Base-by-base conservation (phyloP, 2,888 invertebrate species). In the Caenorhabditis zanzibari region DNA sequence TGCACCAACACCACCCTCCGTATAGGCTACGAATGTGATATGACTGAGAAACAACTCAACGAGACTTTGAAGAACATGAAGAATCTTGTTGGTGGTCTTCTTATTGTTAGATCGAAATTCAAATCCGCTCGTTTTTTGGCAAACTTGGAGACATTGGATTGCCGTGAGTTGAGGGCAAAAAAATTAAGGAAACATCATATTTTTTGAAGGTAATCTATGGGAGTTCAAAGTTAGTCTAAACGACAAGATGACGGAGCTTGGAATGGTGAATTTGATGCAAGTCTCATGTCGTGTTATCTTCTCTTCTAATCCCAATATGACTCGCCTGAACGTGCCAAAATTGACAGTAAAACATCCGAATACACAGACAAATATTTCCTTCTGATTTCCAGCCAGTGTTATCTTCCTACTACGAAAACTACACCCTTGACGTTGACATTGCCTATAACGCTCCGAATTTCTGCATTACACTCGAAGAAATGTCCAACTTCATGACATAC, bases 241-340 rank as follows among this genome's bases (percentile, higher is more conserved):
- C n/a, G 22, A 32, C 4, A 59, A 59, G 16, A 59, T 72, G 72
- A 59, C 72, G 4, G 72, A 72, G 38, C 59, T 72, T 16, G 72
- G 59, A n/a, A n/a, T 72, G 44, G 28, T 47, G 9, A 72, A 72
- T 35, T 19, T 72, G 22, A 59, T 41, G 6, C 47, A 22, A 7
- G 59, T 72, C 0, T 58, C 72, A 0, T 72, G 72, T 49, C 47
- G 49, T 4, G 16, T 59, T 2, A n/a, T 19, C 1, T 58, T 72
- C 6, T 35, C 7, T 4, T 2, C 14, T 6, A 72, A 72, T 22
- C 2, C 4, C 1, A 72, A 72, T n/a, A 3, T 72, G 49, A 59
- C 49, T 0, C n/a, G 19, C 14, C 16, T 72, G 3, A 72, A 72
- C 28, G 32, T 72, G n/a, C 72, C 72, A 0, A 28, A 47, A 0